Evolutionary conservation across 2,797 vertebrate genomes (phyloP).

Genomic region (Sciaenops ocellatus): DNA sequence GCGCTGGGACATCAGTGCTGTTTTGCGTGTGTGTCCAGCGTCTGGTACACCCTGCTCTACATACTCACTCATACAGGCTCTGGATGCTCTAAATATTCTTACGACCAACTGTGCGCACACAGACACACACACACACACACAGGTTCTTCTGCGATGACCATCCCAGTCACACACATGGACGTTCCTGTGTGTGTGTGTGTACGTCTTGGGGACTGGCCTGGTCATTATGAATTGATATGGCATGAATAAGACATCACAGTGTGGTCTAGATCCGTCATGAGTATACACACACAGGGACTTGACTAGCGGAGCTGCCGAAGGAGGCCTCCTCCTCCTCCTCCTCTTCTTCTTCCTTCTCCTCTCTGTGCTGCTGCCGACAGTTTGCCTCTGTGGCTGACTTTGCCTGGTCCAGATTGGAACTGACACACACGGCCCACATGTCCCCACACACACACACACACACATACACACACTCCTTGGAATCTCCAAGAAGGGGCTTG

Average conservation of each 20-base stretch:
- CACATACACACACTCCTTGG: conserved; percentile 49
- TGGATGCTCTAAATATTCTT: conserved; percentile 69
- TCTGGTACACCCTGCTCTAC: conserved; percentile 72
- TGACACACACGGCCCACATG: conserved; percentile 66
- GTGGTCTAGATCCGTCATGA: conserved; percentile 83
- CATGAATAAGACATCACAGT: conserved; percentile 86
- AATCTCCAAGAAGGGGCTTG: conserved; percentile 66
- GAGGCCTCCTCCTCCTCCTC: conserved; percentile 48
- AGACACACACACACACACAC: conserved; percentile 7
- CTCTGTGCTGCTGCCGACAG: conserved; percentile 67
- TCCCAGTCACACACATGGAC: conserved; percentile 46
- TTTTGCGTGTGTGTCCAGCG: conserved; percentile 58
- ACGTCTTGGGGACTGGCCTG: conserved; percentile 66
- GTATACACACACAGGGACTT: conserved; percentile 81
- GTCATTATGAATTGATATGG: conserved; percentile 86
- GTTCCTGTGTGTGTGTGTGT: conserved; percentile 19
- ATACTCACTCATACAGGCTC: conserved; percentile 49
- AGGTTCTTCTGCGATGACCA: conserved; percentile 54
- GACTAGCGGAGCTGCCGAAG: conserved; percentile 60
- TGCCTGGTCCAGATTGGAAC: conserved; percentile 74
- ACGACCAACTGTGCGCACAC: conserved; percentile 3
- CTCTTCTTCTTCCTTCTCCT: conserved; percentile 26
- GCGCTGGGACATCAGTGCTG: conserved; percentile 77
- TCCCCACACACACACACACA: conserved; percentile 30
- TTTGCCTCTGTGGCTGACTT: conserved; percentile 71